Base-by-base conservation (phyloP, 2,113 vertebrate species). In the Electrona antarctica region DNA sequence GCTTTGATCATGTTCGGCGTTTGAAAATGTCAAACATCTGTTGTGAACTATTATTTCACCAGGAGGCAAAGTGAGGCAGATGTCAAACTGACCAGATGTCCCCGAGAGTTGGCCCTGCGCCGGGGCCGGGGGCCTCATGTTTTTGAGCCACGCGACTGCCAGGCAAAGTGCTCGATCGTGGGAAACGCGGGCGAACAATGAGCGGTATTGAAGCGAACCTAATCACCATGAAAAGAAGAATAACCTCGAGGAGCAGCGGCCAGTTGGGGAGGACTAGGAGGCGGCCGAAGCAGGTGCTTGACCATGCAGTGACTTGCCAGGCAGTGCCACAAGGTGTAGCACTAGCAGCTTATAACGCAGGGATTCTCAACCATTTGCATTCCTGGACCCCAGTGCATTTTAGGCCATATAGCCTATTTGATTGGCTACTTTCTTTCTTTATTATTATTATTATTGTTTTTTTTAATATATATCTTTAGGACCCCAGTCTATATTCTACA, bases 131-230 rank as follows among this genome's bases (percentile, higher is more conserved):
- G 48, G 77, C 74, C 79, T 87, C 88, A 78, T 89, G 88, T 89
- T 85, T 91, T 89, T 72, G 61, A 93, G 95, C 92, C 95, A 94
- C 93, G 93, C 94, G 95, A 94, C 94, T 93, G 91, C 93, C 89
- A 89, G 83, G 91, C 86, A 91, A 91, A 87, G 77, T 1, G 89
- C 77, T 77, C 87, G 91, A 94, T 94, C 95, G 95, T 97, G 96
- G 96, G 96, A 98, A 98, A 92, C 77, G 67, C 69, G 7, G 54
- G 1, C 21, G 12, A 84, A 97, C 96, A 98, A 98, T 94, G 89
- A 91, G 28, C 1, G 66, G 90, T 79, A 94, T 96, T 96, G 94
- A 97, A 86, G 88, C 92, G 83, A 77, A 91, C 86, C 92, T 91
- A 93, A 93, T 93, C 93, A 93, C 95, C 92, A 86, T 93, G 94